Percentiles rank a stretch among this genome's conserved stretches.
Evolutionary conservation across 2,888 invertebrate species (phyloP).

Genomic region (Megaustenia siamemsis): DNA sequence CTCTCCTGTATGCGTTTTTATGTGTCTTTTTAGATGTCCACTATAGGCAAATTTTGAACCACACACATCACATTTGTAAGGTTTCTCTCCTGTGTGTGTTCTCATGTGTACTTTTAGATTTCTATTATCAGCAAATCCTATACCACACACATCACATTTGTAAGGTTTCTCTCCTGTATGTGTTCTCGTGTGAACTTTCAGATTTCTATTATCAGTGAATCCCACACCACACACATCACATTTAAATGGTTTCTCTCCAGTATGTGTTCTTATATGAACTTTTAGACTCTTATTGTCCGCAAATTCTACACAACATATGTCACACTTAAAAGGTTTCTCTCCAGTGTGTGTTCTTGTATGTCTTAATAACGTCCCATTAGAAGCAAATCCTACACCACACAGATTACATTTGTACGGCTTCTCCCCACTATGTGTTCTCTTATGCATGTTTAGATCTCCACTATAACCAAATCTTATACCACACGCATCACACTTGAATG

Average conservation of each 20-base stretch:
- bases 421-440: not conserved
- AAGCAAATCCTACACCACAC: not conserved
- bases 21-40: not conserved
- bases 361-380: not conserved
- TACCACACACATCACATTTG: too few species aligned
- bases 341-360: slow-evolving; percentile 6
- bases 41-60: not conserved
- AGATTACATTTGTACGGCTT: not conserved
- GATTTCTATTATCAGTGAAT: too few species aligned
- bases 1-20: not conserved
- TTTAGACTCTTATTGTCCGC: not conserved
- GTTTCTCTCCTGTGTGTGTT: too few species aligned
- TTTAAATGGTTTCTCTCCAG: not conserved
- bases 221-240: too few species aligned
- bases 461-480: not conserved
- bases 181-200: too few species aligned
- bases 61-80: slow-evolving; percentile 13
- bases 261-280: not conserved
- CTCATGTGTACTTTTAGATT: too few species aligned
- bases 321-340: not conserved
- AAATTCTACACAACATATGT: not conserved
- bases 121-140: too few species aligned
- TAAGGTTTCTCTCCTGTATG: too few species aligned
- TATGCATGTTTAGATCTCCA: not conserved
- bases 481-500: slow-evolving; percentile 9